A percentile compares a stretch with the other conserved stretches of the same genome.
Conservation (phyloP, 2,797 vertebrate species). For the Craterocephalus amniculus region DNA sequence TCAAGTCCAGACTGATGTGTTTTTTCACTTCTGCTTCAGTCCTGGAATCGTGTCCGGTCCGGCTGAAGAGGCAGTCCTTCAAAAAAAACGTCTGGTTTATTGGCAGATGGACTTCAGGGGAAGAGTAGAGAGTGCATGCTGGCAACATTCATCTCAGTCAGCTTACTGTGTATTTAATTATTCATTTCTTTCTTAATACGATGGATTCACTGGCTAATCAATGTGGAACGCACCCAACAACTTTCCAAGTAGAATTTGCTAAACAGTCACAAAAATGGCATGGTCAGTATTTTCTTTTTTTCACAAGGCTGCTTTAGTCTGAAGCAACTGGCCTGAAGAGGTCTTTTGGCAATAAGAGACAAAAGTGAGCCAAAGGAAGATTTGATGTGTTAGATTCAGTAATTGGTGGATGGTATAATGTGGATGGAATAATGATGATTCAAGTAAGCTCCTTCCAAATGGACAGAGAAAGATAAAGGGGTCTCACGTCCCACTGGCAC, state of each 20-base stretch:
- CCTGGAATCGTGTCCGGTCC: conserved; percentile 9
- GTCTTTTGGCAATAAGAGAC: conserved; percentile 22
- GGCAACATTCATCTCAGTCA: conserved; percentile 14
- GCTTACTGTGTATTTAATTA: not conserved
- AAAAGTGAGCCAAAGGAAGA: conserved; percentile 31
- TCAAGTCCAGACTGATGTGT: not conserved
- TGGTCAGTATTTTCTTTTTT: conserved; percentile 8
- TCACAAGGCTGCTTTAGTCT: conserved; percentile 39
- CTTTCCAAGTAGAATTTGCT: conserved; percentile 35
- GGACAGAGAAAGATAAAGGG: conserved; percentile 24
- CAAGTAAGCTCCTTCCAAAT: conserved; percentile 49
- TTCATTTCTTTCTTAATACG: not conserved
- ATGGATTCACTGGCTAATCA: conserved; percentile 21
- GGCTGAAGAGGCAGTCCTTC: conserved; percentile 34
- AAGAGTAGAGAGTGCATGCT: conserved; percentile 32
- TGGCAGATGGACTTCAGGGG: conserved; percentile 36
- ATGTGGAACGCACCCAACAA: not conserved
- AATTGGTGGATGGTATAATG: conserved; percentile 3
- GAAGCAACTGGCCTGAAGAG: conserved; percentile 5
- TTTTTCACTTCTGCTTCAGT: conserved; percentile 21
- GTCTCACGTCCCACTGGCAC: conserved; percentile 52
- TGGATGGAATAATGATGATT: conserved; percentile 48
- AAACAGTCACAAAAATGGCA: conserved; percentile 62
- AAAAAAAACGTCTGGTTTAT: conserved; percentile 71
- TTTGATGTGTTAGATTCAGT: conserved; percentile 12